Evolutionary conservation across 2,113 vertebrate species (phyloP), one percentile per base, ranked within the genome.

Genomic region (Rhinoptilus africanus): DNA sequence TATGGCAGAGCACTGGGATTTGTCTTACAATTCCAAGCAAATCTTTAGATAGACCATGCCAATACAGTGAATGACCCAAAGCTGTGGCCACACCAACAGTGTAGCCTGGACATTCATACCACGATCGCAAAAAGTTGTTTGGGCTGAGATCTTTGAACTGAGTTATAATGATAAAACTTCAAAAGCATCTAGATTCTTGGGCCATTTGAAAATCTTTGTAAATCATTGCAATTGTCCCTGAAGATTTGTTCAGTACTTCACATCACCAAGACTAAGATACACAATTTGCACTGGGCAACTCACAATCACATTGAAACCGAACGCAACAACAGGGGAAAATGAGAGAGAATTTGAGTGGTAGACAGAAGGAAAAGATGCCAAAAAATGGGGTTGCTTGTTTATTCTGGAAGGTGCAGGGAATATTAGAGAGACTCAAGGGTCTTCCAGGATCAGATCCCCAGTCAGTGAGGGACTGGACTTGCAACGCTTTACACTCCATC

Each of bases 51-150:
- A 64, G 48, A n/a, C 4, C 15, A 24, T 10, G 20, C 6, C 83
- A 60, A n/a, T 9, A 20, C 4, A 39, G 6, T 6, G 19, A 77
- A 54, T 5, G 30, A 64, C 60, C 30, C 41, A 63, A 85, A 79
- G 59, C 30, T 27, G 17, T 4, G 19, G 21, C 39, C 62, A 63
- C 15, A 26, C 8, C 69, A 79, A 30, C 64, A 69, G 47, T 0
- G 0, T 9, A 80, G n/a, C 30, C 73, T 64, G 39, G 48, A n/a
- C 0, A 0, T 23, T 8, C 28, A 32, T 4, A 37, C 22, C 32
- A 45, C 2, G 15, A 73, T 30, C 57, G 57, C 5, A 9, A 39
- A 14, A 50, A 51, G 4, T 20, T 77, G 1, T 62, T 69, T 32
- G 81, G 30, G 24, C 39, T 91, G 34, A 85, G 66, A 35, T 37